These are phyloP conservation scores for Lasioglossum oenotherae DNA, from an alignment of 2,888 invertebrate species.

Conservation along the genomic window DNA sequence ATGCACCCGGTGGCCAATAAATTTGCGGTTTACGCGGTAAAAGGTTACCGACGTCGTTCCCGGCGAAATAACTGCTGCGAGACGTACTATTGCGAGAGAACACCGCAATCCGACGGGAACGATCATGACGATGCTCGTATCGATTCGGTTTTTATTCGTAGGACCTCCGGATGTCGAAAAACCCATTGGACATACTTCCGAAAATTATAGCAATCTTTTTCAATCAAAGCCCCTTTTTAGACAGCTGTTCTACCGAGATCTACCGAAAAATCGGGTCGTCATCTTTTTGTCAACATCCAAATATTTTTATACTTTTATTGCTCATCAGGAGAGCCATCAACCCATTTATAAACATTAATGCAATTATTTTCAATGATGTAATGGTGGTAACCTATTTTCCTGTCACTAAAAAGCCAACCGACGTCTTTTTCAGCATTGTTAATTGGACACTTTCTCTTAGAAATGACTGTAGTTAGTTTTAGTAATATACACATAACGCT, in stretches of 20 bases:
- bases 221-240: too few species aligned
- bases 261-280: too few species aligned
- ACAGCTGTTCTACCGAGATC: not conserved
- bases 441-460: not conserved
- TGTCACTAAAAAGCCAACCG: not conserved
- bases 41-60: slow-evolving; percentile 66
- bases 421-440: not conserved
- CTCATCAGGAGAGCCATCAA: not conserved
- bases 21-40: slow-evolving; percentile 63
- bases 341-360: not conserved
- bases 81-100: slow-evolving; percentile 46
- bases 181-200: not conserved
- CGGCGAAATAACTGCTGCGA: slow-evolving; percentile 45
- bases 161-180: not conserved
- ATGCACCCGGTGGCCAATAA: slow-evolving; percentile 61
- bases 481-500: not conserved
- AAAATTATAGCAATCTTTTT: not conserved
- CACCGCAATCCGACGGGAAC: slow-evolving; percentile 15
- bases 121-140: slow-evolving; percentile 32
- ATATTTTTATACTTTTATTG: too few species aligned
- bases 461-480: not conserved
- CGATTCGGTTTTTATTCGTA: slow-evolving; percentile 21
- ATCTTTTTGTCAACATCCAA: too few species aligned
- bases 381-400: not conserved
- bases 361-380: not conserved